Evolutionary conservation across 1,140 invertebrate species (phyloP).

Genomic region (Centruroides vittatus): DNA sequence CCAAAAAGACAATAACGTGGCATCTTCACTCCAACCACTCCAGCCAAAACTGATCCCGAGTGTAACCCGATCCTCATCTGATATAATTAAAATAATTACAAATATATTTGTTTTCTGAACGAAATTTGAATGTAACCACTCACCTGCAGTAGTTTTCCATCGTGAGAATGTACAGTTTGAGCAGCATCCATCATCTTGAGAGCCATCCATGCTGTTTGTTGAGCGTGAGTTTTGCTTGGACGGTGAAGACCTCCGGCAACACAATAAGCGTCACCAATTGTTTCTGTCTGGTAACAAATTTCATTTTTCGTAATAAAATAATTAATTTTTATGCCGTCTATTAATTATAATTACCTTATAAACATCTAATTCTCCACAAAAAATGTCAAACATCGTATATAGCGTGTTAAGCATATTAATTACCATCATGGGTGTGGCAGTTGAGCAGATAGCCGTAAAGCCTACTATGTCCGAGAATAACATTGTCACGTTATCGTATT

Average conservation of each 20-base stretch:
- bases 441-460: conserved; percentile 90
- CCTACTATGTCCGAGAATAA: conserved; percentile 98
- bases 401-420: conserved; percentile 91
- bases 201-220: conserved; percentile 91
- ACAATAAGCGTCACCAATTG: conserved; percentile 69
- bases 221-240: conserved; percentile 65
- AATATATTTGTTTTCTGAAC: neutral
- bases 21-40: conserved; percentile 21
- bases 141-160: conserved; percentile 78
- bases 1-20: conserved; percentile 22
- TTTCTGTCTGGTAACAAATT: conserved; percentile 49
- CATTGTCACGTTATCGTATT: conserved; percentile 83
- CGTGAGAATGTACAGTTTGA: conserved; percentile 67
- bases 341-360: conserved; percentile 51
- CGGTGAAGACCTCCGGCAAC: conserved; percentile 48
- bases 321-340: no score
- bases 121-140: neutral
- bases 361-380: conserved; percentile 86
- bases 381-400: conserved; percentile 85
- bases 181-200: conserved; percentile 80
- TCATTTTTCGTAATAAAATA: no score
- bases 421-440: conserved; percentile 78
- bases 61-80: conserved; percentile 39
- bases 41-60: conserved; percentile 43
- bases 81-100: neutral